Evolutionary conservation across 2,888 invertebrate genomes (phyloP).

Genomic region (Apamea anceps): DNA sequence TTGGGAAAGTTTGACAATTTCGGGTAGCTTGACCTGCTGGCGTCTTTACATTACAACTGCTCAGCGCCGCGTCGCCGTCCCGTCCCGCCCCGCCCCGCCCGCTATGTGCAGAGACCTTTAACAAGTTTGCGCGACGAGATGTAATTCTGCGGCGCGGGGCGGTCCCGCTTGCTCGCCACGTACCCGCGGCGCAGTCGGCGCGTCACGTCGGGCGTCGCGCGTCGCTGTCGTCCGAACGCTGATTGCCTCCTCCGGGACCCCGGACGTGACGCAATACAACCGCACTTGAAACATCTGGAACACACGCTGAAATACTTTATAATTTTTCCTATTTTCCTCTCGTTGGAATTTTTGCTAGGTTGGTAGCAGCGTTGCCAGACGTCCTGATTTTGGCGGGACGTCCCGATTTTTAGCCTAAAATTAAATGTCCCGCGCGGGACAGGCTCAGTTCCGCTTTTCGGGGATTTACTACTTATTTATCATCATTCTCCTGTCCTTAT

Average conservation of each 20-base stretch:
- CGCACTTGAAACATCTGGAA: not conserved
- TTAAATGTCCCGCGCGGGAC: no score
- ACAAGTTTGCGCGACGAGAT: constrained; percentile 16
- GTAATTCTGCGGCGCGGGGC: constrained; percentile 17
- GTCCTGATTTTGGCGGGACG: no score
- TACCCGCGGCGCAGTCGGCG: not conserved
- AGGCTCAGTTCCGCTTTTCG: no score
- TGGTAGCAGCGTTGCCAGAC: not conserved
- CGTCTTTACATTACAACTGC: no score
- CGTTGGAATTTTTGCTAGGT: not conserved
- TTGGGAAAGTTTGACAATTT: no score
- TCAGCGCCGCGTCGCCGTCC: no score
- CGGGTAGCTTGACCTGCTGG: no score
- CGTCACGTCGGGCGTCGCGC: constrained; percentile 20
- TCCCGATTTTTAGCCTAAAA: no score
- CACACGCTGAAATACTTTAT: constrained; percentile 13
- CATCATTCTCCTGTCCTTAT: no score
- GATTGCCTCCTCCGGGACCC: constrained; percentile 51
- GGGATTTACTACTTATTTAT: no score
- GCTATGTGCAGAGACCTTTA: no score
- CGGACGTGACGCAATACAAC: constrained; percentile 52
- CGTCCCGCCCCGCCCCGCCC: no score
- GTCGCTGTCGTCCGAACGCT: constrained; percentile 34
- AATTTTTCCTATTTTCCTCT: not conserved
- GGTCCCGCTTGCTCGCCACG: constrained; percentile 42